These are phyloP conservation scores for Chloroceryle inda DNA, from an alignment of 2,797 vertebrate species.

Conservation along the genomic window DNA sequence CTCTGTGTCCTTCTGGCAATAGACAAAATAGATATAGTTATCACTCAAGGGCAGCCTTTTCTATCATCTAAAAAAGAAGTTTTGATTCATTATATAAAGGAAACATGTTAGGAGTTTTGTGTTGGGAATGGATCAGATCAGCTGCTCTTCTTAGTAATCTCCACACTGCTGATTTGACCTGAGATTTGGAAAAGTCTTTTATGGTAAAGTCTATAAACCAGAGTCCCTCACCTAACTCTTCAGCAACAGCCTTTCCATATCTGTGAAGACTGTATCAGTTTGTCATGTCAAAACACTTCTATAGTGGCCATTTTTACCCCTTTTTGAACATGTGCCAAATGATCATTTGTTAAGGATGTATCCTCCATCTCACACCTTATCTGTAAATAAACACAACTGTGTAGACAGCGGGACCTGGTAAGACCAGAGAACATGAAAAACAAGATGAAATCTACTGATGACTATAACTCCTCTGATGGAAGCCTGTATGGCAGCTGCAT, in stretches of 20 bases:
- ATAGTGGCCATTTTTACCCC: not conserved
- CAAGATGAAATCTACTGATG: not conserved
- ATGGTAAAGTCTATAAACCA: not conserved
- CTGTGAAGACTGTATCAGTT: not conserved
- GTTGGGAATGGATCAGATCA: not conserved
- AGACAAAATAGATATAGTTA: conserved; percentile 56
- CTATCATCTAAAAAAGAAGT: not conserved
- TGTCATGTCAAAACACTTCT: not conserved
- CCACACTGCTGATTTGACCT: not conserved
- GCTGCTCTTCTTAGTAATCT: not conserved
- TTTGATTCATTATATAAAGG: not conserved
- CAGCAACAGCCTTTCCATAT: not conserved
- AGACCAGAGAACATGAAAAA: conserved; percentile 19
- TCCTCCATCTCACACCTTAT: not conserved
- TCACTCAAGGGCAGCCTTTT: conserved; percentile 44
- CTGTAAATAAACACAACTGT: not conserved
- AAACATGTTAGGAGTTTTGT: not conserved
- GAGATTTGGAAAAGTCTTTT: not conserved
- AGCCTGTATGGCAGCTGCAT: not conserved
- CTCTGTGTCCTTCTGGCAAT: not conserved
- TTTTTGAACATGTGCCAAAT: not conserved
- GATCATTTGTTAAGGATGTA: not conserved
- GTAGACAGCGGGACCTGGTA: not conserved
- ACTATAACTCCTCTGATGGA: not conserved
- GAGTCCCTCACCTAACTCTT: not conserved